Evolutionary conservation across 2,797 vertebrate species (phyloP), one percentile per base, ranked within the genome.

Genomic region (Zenarchopterus dispar): DNA sequence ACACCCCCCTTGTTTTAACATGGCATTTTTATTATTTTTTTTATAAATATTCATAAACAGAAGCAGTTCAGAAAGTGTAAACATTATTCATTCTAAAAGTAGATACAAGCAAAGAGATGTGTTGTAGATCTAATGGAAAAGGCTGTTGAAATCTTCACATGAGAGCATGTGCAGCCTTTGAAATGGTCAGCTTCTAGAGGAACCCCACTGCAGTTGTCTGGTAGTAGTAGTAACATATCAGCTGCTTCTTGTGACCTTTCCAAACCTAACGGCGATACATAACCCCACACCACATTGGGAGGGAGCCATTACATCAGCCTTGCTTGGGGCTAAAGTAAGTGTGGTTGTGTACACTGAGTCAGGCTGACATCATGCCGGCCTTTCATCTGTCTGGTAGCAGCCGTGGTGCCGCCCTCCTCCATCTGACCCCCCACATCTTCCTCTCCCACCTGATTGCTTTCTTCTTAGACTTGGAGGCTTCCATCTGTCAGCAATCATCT

Each of bases 401-500:
- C 54, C 13, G 9, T 65, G 62, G 87, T 56, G 45, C 77, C 73
- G 67, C 68, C 75, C 77, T 70, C 65, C 73, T 67, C 62, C 45
- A 57, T 22, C 55, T 22, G 72, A 76, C 77, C 82, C 73, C 82
- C 84, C 78, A 75, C 85, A 61, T 73, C 71, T 72, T 70, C 67
- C 47, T 65, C 60, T 71, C 80, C 85, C 77, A 91, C 89, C 89
- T 91, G 84, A 90, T 88, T 89, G 86, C 92, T 91, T 92, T 93
- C 90, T 91, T 92, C 88, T 93, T 77, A 72, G 76, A 84, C 80
- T 90, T 17, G 18, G 86, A 81, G 79, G 80, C 75, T 81, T 84
- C 87, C 93, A 94, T 93, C 90, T 94, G 93, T 92, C 90, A 91
- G 85, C 90, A 93, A 94, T 94, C 92, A 92, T 90, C 86, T 82